Base-by-base conservation (phyloP, 1,140 invertebrate species). In the Sitobion miscanthi region DNA sequence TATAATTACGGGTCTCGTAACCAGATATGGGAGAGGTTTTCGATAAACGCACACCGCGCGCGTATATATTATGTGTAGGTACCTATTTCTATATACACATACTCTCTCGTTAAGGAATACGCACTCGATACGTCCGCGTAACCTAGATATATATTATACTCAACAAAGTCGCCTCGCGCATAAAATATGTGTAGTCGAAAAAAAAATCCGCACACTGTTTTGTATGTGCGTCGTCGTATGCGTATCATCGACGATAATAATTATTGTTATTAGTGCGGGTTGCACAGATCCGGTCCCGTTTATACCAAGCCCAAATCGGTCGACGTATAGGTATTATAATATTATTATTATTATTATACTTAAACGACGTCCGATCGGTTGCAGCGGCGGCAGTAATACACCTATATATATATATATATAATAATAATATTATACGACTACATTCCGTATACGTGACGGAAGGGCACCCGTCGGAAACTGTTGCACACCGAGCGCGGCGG, bases 1-100 rank as follows among this genome's bases (percentile, higher is more conserved):
- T 86, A 85, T 93, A 93, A 93, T 93, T 93, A 86, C 91, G 52
- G 91, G 91, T 92, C 91, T 92, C 14, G 91, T 93, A 93, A 93
- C 91, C 82, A 86, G 91, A 93, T 93, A 93, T 93, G 91, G 91
- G 91, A 93, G 91, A 93, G 91, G 91, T 93, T 83, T 85, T 83
- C n/a, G 49, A 42, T 82, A 52, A 21, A 35, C 47, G 49, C 52
- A 38, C 88, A 52, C 49, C 17, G 45, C 45, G 90, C 30, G 25
- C n/a, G 20, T 49, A 49, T 30, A 88, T 88, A 49, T 49, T 42
- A 49, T 88, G n/a, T 88, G n/a, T 49, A 69, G 9, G 62, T 69
- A 69, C 11, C 25, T 62, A 62, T 49, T 30, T 49, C 52, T n/a
- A n/a, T n/a, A n/a, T 52, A 90, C 21, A 35, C 14, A 83, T 83